A percentile compares a stretch with the other conserved stretches of the same genome.
These are phyloP conservation scores for Stegodyphus dumicola DNA, from an alignment of 1,140 invertebrate species.

Conservation along the genomic window DNA sequence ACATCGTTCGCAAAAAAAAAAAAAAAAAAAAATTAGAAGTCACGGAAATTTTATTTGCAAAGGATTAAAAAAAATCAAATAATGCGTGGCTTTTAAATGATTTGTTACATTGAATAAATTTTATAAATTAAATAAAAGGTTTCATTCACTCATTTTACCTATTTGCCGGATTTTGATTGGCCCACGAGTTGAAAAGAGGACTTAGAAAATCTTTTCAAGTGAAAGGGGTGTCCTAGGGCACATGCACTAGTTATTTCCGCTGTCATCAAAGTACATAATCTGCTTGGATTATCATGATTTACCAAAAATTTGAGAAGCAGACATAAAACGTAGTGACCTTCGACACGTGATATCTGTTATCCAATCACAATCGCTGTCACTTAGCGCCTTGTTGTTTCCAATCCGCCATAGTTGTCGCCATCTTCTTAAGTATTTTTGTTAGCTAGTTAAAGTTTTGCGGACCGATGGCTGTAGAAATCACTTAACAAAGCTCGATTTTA, in stretches of 20 bases:
- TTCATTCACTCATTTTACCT: too few species aligned
- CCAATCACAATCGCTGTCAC: conserved; percentile 61
- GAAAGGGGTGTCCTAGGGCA: conserved; percentile 18
- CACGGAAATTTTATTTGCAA: too few species aligned
- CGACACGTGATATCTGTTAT: conserved; percentile 61
- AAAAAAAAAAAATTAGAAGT: too few species aligned
- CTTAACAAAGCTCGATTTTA: conserved; percentile 65
- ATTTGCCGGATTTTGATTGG: too few species aligned
- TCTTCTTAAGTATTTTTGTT: conserved; percentile 84
- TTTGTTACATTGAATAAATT: too few species aligned
- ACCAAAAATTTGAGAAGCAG: conserved; percentile 58
- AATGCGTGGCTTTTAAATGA: too few species aligned
- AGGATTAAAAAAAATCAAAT: too few species aligned
- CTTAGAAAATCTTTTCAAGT: not conserved
- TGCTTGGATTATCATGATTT: conserved; percentile 60
- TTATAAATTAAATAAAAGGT: too few species aligned
- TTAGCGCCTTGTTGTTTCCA: conserved; percentile 74
- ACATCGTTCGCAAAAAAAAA: too few species aligned
- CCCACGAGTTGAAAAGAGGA: not conserved
- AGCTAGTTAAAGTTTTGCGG: conserved; percentile 65
- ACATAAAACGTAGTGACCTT: conserved; percentile 61
- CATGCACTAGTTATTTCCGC: conserved; percentile 9
- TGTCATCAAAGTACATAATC: conserved; percentile 53
- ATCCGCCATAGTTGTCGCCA: conserved; percentile 86
- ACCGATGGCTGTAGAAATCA: conserved; percentile 66